Conservation (phyloP, 2,797 vertebrate genomes). For the Sorex maritimensis region DNA sequence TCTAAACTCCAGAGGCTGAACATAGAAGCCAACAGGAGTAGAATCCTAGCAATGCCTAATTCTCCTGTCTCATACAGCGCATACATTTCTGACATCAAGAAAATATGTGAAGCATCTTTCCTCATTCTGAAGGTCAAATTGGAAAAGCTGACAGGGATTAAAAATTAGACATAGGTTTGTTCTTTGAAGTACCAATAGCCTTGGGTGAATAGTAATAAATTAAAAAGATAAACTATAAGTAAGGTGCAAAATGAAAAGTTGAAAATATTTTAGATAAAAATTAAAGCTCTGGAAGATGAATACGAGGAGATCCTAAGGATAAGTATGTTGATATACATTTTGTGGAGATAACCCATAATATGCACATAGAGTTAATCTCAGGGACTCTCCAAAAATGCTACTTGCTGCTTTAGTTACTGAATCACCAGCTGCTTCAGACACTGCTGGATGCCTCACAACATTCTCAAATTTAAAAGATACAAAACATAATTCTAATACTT, state of each 20-base stretch:
- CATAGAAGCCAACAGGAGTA: background rate
- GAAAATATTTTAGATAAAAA: too few relatives aligned
- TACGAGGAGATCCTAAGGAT: background rate
- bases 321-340: background rate
- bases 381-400: background rate
- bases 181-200: conserved; percentile 23
- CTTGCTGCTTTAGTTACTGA: background rate
- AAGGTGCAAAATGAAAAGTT: background rate
- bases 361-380: background rate
- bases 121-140: background rate
- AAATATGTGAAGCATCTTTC: background rate
- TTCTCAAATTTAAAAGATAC: background rate
- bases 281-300: conserved; percentile 4
- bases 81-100: background rate
- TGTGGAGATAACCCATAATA: background rate
- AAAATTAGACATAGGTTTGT: conserved; percentile 25
- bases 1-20: background rate
- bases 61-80: background rate
- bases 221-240: conserved; percentile 21
- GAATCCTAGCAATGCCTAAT: too few relatives aligned
- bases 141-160: conserved; percentile 2
- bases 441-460: background rate
- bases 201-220: conserved; percentile 21
- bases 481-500: background rate
- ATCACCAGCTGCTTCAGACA: too few relatives aligned